A percentile compares a stretch with the other conserved stretches of the same genome.
Evolutionary conservation across 2,113 vertebrate species (phyloP).

Genomic region (Mohoua ochrocephala): DNA sequence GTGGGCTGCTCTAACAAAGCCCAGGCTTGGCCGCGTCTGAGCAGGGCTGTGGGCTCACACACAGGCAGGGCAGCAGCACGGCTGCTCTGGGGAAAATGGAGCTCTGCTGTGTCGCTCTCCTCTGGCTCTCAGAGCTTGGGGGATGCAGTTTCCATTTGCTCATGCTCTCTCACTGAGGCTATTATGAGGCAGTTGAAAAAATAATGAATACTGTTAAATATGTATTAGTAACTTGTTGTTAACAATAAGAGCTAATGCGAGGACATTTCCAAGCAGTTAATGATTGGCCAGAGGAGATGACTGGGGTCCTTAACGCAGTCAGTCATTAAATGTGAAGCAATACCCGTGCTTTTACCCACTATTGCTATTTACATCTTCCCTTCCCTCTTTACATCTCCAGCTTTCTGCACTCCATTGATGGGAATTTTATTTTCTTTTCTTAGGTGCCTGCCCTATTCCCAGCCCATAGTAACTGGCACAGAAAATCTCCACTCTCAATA

Average conservation of each 20-base stretch:
- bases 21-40: background rate
- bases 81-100: background rate
- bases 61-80: background rate
- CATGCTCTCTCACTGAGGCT: background rate
- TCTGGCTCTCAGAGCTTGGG: background rate
- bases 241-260: conserved; percentile 17
- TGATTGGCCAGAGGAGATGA: conserved; percentile 26
- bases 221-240: conserved; percentile 19
- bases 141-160: background rate
- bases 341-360: background rate
- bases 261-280: conserved; percentile 19
- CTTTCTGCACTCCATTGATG: background rate
- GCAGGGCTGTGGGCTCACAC: fast-evolving
- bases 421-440: background rate
- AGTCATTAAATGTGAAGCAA: conserved; percentile 18
- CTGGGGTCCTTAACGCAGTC: background rate
- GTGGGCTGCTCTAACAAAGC: background rate
- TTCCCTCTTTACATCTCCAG: background rate
- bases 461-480: background rate
- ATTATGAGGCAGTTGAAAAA: background rate
- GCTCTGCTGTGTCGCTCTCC: background rate
- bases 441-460: background rate
- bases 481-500: background rate
- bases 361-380: background rate
- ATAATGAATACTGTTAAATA: background rate